Percentiles rank a stretch among this genome's conserved stretches.
Evolutionary conservation across 2,888 invertebrate genomes (phyloP).

Genomic region (Pristionchus exspectatus): DNA sequence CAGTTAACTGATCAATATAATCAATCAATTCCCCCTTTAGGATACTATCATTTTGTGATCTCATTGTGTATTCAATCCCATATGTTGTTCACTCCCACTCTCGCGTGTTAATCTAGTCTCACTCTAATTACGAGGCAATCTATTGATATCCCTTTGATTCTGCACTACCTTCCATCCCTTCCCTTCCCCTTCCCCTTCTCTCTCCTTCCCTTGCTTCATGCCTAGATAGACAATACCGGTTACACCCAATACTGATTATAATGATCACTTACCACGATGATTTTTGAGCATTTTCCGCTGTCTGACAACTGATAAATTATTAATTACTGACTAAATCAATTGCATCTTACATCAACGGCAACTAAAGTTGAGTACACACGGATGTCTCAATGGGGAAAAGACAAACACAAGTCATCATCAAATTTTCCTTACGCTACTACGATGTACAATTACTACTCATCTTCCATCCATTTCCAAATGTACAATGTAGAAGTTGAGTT

Average conservation of each 20-base stretch:
- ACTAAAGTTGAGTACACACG: not conserved
- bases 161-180: not conserved
- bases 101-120: constrained; percentile 24
- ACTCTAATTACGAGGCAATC: constrained; percentile 19
- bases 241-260: not conserved
- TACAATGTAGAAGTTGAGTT: not conserved
- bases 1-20: constrained; percentile 28
- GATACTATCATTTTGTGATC: constrained; percentile 9
- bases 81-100: not conserved
- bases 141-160: not conserved
- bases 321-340: not conserved
- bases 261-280: constrained; percentile 37
- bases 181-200: too few relatives aligned
- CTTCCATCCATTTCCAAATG: not conserved
- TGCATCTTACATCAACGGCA: not conserved
- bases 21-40: constrained; percentile 15
- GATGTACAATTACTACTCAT: not conserved
- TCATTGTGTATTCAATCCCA: constrained; percentile 21
- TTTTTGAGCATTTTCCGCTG: constrained; percentile 3
- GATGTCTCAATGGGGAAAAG: not conserved
- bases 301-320: constrained; percentile 42
- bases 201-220: not conserved
- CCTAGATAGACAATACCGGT: constrained; percentile 31
- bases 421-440: not conserved
- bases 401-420: not conserved